Base-by-base conservation (phyloP, 2,113 vertebrate species). In the Pyxicephalus adspersus region DNA sequence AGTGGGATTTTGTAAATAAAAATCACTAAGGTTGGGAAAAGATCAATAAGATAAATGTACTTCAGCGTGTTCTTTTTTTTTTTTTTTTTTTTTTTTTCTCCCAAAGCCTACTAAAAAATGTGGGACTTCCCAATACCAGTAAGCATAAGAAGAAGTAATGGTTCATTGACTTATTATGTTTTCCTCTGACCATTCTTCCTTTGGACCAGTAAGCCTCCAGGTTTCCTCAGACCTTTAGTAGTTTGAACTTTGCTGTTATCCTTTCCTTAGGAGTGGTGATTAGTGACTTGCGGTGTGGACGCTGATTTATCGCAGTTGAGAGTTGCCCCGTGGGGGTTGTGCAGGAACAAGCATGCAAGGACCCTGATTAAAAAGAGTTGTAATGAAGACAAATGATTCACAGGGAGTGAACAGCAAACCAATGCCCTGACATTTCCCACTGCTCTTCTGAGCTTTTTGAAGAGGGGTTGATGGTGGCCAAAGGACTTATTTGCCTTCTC, bases 331-430 rank as follows among this genome's bases (percentile, higher is more conserved):
- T 67, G 88, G 90, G 93, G 92, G 89, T 90, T 80, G 91, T 90
- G 91, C 90, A 94, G 91, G 92, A 92, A 94, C 90, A 91, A 89
- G 91, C 93, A 90, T 83, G 90, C 91, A 92, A 90, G 92, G 91
- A 87, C 89, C 91, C 88, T 93, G 93, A 92, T 94, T 94, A 91
- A 92, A 93, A 94, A 93, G 92, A 92, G 91, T 91, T 89, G 91
- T 92, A 93, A 94, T 94, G 92, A 94, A 93, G 92, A 93, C 92
- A 92, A 93, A 93, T 94, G 92, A 88, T 91, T 91, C 88, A 23
- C 90, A 91, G 91, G 90, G 91, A 93, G 89, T 87, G 86, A 87
- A 92, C 90, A 93, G 88, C 86, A 89, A 86, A 89, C 90, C 89
- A 23, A 87, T 90, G 88, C 88, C 89, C 89, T 90, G 90, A 88